Base-by-base conservation (phyloP, 2,113 vertebrate genomes). In the Scomber colias region DNA sequence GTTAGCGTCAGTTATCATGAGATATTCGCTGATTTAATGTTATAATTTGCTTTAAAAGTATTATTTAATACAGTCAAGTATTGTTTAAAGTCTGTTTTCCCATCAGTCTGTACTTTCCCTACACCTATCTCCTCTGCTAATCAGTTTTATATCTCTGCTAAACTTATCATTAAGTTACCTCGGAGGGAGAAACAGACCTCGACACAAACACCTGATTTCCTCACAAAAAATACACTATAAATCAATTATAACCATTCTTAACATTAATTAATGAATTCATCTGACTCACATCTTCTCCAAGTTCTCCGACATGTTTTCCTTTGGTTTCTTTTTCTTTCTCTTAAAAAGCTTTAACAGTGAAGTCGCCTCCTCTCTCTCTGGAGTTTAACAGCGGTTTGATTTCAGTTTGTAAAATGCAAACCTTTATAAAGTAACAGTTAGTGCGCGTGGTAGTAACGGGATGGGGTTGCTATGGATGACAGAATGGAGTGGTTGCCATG, bases 221-320 rank as follows among this genome's bases (percentile, higher is more conserved):
- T 2, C 3, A 4, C 24, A 27, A 27, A 27, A 51, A 0, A 54
- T 46, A 70, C 13, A 17, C 2, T 0, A 30, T 0, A 54, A 17
- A n/a, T 40, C 7, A 35, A 5, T 6, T 1, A 35, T 1, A 35
- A 7, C 7, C 31, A 40, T 40, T 40, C 35, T 40, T 14, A 30
- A 17, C 4, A 1, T 17, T 10, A 35, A 1, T 0, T 13, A 0
- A 24, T 30, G 14, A 13, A 70, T 15, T 27, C 1, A 7, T 16
- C 0, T 46, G 2, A 80, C 86, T 88, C 7, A 85, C 79, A 82
- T 48, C 0, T 51, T 56, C 59, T 79, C 63, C 0, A 53, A 1
- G 53, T 79, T 68, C 10, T 71, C 79, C 0, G 71, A 53, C 67
- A 65, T 82, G 11, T 68, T 30, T 59, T 5, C 10, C 11, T 27